Conservation (phyloP, 2,113 vertebrate genomes). For the Hepsetus odoe region DNA sequence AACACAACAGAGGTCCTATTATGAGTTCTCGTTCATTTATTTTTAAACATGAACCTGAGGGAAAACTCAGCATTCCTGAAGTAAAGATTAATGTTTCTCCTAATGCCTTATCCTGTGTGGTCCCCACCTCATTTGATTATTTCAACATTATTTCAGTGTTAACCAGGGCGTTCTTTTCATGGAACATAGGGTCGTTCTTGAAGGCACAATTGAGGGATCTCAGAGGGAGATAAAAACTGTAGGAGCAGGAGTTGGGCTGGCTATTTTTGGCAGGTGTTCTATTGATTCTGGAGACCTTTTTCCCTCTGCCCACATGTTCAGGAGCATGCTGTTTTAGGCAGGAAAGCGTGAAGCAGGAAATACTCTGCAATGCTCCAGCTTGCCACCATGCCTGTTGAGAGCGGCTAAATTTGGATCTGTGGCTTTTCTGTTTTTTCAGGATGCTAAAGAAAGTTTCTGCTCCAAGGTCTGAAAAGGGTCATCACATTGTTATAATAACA, state of each 20-base stretch:
- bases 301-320: conserved; percentile 5
- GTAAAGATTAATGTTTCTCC: background rate
- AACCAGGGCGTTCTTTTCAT: conserved; percentile 23
- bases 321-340: conserved; percentile 26
- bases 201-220: conserved; percentile 14
- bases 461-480: background rate
- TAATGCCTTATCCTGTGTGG: background rate
- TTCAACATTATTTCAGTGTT: conserved; percentile 23
- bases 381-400: conserved; percentile 1
- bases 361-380: conserved; percentile 7
- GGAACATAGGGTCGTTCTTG: background rate
- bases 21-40: background rate
- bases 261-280: conserved; percentile 23
- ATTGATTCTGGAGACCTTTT: background rate
- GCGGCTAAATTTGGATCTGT: conserved; percentile 15
- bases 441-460: background rate
- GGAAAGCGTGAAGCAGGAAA: conserved; percentile 14
- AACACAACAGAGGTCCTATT: background rate
- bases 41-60: background rate
- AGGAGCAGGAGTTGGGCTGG: background rate
- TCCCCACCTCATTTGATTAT: conserved; percentile 17
- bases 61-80: conserved; percentile 14
- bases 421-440: conserved; percentile 13
- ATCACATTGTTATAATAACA: conserved; percentile 9
- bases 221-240: background rate